Conservation (phyloP, 2,113 vertebrate species). For the Siniperca knerii region DNA sequence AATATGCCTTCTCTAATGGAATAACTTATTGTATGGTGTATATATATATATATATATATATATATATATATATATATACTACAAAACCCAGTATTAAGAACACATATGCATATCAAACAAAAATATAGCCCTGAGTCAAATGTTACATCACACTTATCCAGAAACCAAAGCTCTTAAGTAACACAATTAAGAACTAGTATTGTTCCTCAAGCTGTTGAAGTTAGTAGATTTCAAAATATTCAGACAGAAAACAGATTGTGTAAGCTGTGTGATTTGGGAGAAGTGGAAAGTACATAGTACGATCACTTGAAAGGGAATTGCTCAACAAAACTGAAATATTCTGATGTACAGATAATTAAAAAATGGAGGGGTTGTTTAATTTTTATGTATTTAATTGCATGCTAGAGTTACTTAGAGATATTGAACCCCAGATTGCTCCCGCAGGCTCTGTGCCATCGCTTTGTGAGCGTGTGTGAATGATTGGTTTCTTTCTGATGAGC, state of each 20-base stretch:
- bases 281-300: neutral
- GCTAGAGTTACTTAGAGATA: neutral
- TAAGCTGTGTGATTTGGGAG: too few relatives aligned
- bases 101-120: neutral
- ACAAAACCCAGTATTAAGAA: neutral
- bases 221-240: too few relatives aligned
- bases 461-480: too few relatives aligned
- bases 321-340: neutral
- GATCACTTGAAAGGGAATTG: neutral
- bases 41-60: neutral
- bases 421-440: too few relatives aligned
- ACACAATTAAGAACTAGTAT: neutral
- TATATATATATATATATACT: neutral
- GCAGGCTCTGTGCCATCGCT: too few relatives aligned
- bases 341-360: neutral
- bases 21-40: neutral
- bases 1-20: too few relatives aligned
- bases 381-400: neutral
- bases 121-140: neutral
- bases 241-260: too few relatives aligned
- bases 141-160: neutral
- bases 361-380: neutral
- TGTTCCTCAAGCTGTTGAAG: too few relatives aligned
- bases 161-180: neutral
- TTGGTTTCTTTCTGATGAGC: too few relatives aligned